Evolutionary conservation across 2,113 vertebrate species (phyloP), one percentile per base, ranked within the genome.

Genomic region (Laterallus jamaicensis): DNA sequence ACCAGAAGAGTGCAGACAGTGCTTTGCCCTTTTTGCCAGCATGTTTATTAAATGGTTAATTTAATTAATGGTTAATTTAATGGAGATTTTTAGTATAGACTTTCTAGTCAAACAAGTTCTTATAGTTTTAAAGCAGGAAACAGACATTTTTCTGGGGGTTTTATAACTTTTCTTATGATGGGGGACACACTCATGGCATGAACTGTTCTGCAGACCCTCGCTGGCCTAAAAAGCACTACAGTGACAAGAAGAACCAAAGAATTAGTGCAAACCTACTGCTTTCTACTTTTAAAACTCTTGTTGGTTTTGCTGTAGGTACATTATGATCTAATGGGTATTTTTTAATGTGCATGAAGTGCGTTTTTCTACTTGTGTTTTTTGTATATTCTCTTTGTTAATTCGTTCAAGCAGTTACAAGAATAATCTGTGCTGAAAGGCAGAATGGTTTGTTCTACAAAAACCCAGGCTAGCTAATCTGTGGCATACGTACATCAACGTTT

Each of bases 21-120:
- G 95, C 79, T 89, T 95, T 97, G 77, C 94, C 93, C 88, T 77
- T 93, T 86, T 94, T 95, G 56, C 79, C 93, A 77, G 86, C 52
- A 2, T 79, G 94, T 92, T 93, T 95, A 82, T 94, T 90, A 96
- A 97, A 96, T 3, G 63, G 92, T 47, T 47, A 47, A 47, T 47
- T 47, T 47, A 47, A 47, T 47, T 47, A 47, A 47, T 47, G 44
- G 17, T 18, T 47, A 47, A 47, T 47, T 47, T 47, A 47, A 47
- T 47, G 6, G 44, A 47, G 50, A 55, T 83, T 91, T 97, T 95
- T 90, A 96, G 73, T 82, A 49, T 88, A 49, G 84, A 58, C 73
- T 90, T 97, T 94, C 86, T 96, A 90, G 26, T 71, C 63, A 88
- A 66, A 86, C 62, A 74, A 88, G 69, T 40, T 60, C 62, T 83